Conservation (phyloP, 2,888 invertebrate genomes). For the Pristionchus arcanus region DNA sequence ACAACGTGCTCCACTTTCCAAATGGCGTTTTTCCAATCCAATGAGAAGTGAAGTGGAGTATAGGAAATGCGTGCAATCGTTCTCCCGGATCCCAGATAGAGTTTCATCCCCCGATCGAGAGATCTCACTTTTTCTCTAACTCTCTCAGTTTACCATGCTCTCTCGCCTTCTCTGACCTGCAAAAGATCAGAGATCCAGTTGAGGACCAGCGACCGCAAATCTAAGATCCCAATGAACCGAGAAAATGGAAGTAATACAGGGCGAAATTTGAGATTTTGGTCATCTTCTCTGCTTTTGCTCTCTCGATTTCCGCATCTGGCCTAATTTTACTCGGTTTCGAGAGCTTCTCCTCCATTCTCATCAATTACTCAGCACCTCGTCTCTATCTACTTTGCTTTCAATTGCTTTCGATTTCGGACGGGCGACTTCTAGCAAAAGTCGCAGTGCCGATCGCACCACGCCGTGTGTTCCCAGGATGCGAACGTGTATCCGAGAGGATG, state of each 20-base stretch:
- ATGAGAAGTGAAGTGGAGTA: slow-evolving; percentile 1
- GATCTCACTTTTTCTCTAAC: background rate
- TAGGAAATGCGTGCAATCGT: slow-evolving; percentile 14
- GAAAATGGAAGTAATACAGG: slow-evolving; percentile 7
- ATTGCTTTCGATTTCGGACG: background rate
- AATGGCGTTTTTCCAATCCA: slow-evolving; percentile 24
- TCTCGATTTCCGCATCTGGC: slow-evolving; percentile 27
- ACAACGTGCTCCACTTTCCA: slow-evolving; percentile 7
- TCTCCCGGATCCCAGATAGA: background rate
- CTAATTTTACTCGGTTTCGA: background rate
- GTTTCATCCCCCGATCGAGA: background rate
- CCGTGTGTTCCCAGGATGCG: background rate
- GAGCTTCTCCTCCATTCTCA: background rate
- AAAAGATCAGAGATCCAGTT: background rate
- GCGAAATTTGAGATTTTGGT: background rate
- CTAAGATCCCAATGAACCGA: background rate
- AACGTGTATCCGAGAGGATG: slow-evolving; percentile 3
- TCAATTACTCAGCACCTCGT: slow-evolving; percentile 19
- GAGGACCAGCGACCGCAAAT: background rate
- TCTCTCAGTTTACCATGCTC: background rate
- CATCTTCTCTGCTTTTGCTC: background rate
- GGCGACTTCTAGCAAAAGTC: background rate
- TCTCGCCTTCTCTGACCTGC: background rate
- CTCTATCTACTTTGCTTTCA: background rate
- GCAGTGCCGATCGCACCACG: background rate